These are phyloP conservation scores for Eriosoma lanigerum DNA, from an alignment of 1,140 invertebrate genomes.

Conservation along the genomic window DNA sequence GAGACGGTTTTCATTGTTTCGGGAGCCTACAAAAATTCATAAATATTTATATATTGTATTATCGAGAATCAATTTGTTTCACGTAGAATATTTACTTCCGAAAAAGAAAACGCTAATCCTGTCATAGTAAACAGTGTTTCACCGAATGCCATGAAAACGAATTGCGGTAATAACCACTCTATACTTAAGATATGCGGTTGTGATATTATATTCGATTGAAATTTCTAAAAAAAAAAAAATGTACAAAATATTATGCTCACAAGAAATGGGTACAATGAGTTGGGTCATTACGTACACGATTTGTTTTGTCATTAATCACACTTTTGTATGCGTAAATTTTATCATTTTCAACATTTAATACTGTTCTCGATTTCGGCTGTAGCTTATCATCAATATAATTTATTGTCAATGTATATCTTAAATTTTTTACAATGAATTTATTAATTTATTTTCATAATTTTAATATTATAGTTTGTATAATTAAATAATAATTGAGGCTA, in stretches of 20 bases:
- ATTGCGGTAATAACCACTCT: constrained; percentile 67
- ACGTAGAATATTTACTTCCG: constrained; percentile 62
- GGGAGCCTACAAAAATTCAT: constrained; percentile 13
- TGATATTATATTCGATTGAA: neutral
- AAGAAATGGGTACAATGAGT: neutral
- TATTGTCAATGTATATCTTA: constrained; percentile 10
- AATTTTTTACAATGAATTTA: neutral
- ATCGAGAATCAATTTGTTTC: no score
- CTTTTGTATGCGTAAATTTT: neutral
- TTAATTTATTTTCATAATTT: no score
- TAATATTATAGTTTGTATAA: neutral
- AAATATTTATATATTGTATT: no score
- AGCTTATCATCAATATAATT: constrained; percentile 3
- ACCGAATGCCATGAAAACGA: constrained; percentile 65
- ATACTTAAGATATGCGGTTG: constrained; percentile 59
- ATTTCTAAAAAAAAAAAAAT: neutral
- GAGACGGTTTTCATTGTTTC: constrained; percentile 58
- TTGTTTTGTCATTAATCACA: neutral
- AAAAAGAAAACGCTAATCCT: constrained; percentile 70
- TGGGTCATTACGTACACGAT: neutral
- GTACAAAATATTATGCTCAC: neutral
- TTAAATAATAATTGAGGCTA: no score
- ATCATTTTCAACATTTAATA: neutral
- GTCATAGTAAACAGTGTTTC: constrained; percentile 71
- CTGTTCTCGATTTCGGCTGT: neutral